Evolutionary conservation across 2,797 vertebrate species (phyloP).

Genomic region (Choloepus didactylus): DNA sequence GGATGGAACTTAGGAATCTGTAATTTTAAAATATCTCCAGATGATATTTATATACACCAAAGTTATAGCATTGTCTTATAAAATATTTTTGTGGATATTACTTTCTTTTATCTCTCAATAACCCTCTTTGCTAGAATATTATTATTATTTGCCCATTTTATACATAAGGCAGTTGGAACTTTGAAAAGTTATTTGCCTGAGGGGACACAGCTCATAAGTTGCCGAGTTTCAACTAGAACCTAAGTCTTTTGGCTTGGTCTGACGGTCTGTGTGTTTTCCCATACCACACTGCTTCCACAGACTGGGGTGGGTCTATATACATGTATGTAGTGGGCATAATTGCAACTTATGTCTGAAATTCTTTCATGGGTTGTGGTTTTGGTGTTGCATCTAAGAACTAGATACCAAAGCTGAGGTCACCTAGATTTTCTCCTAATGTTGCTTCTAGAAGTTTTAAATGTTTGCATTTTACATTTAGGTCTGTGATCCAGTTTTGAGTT

Average conservation of each 20-base stretch:
- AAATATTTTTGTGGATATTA: not conserved
- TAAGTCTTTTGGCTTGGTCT: not conserved
- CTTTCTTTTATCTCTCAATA: slow-evolving; percentile 14
- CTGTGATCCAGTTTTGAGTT: not conserved
- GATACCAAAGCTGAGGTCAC: not conserved
- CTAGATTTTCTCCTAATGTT: not conserved
- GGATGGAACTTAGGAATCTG: not conserved
- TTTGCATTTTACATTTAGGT: not conserved
- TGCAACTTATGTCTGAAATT: slow-evolving; percentile 86
- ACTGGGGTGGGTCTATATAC: slow-evolving; percentile 80
- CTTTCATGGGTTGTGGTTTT: not conserved
- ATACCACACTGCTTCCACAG: not conserved
- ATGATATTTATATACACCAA: not conserved
- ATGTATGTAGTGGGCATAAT: slow-evolving; percentile 81
- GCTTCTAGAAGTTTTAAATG: not conserved
- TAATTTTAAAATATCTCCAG: not conserved
- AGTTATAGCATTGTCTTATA: not conserved
- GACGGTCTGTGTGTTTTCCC: accelerated
- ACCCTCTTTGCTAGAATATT: not conserved
- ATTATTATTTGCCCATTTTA: not conserved
- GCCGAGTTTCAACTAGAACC: not conserved
- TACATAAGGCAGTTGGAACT: not conserved
- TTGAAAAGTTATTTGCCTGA: not conserved
- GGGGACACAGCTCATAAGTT: not conserved
- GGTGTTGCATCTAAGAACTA: not conserved